These are phyloP conservation scores for Nesometra sesokonis DNA, from an alignment of 35 echinoderm and acorn worm genomes.

Conservation along the genomic window DNA sequence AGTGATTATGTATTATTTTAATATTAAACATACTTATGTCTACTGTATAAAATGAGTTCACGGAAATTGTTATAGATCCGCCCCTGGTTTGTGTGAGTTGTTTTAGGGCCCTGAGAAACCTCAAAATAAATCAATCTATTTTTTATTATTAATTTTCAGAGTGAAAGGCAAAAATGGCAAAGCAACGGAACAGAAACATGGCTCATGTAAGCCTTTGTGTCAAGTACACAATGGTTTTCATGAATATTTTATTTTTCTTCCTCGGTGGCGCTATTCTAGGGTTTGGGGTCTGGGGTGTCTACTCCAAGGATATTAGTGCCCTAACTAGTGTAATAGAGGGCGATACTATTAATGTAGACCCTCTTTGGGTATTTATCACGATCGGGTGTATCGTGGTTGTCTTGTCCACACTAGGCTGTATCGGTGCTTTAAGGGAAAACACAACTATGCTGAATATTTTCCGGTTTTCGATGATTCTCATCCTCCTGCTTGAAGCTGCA, in stretches of 20 bases:
- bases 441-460: background rate
- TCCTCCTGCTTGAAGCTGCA: background rate
- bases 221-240: conserved; percentile 80
- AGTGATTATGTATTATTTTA: no score
- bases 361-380: conserved; percentile 85
- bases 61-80: no score
- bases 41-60: no score
- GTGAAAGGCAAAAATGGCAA: background rate
- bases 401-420: background rate
- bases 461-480: background rate
- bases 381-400: background rate
- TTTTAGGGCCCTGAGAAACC: no score
- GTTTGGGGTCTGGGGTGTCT: conserved; percentile 85
- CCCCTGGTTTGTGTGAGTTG: no score
- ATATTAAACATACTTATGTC: no score
- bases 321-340: conserved; percentile 48
- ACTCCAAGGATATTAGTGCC: conserved; percentile 48
- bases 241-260: conserved; percentile 84
- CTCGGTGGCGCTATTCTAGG: conserved; percentile 56
- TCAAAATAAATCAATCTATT: background rate
- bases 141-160: background rate
- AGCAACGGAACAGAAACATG: background rate
- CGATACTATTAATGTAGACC: conserved; percentile 41
- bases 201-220: conserved; percentile 69
- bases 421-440: background rate